Percentiles rank a stretch among this genome's conserved stretches.
phyloP scores from a whole-genome alignment of 1,140 invertebrate species.

The Ctenoplectra terminalis region DNA sequence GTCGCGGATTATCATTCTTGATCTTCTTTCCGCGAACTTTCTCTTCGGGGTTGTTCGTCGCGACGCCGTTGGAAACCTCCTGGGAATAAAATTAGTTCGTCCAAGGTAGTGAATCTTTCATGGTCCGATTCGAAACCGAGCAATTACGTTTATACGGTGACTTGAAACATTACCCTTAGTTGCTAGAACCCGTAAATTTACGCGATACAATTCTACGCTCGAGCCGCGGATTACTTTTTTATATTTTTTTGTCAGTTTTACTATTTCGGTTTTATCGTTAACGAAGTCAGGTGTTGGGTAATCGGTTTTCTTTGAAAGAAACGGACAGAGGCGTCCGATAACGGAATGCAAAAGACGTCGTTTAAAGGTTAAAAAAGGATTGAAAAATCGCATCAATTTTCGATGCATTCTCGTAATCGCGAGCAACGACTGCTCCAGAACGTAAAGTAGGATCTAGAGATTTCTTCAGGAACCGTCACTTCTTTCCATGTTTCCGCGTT shows the following conservation, averaged over 20 bases:
- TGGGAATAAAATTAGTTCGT: slow-evolving; percentile 19
- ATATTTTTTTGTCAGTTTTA: too few relatives aligned
- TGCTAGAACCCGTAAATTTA: neutral
- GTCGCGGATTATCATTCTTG: slow-evolving; percentile 60
- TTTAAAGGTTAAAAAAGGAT: neutral
- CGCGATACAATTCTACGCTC: neutral
- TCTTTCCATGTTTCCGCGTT: neutral
- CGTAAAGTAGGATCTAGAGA: neutral
- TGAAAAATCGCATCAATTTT: neutral
- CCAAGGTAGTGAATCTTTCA: neutral
- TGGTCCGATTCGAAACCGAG: neutral
- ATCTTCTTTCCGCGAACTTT: slow-evolving; percentile 43
- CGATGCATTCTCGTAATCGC: neutral
- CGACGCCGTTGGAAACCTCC: neutral
- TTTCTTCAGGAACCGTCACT: slow-evolving; percentile 2
- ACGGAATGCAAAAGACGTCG: too few relatives aligned
- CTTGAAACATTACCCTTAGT: neutral
- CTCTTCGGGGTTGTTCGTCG: neutral
- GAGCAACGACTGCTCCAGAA: too few relatives aligned
- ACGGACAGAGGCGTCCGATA: too few relatives aligned
- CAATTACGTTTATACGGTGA: neutral
- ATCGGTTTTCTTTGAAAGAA: too few relatives aligned
- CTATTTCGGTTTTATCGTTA: too few relatives aligned
- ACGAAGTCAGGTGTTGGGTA: too few relatives aligned
- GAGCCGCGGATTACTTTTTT: too few relatives aligned